Percentiles rank a stretch among this genome's conserved stretches.
Evolutionary conservation across 2,113 vertebrate species (phyloP).

Genomic region (Odocoileus virginianus): DNA sequence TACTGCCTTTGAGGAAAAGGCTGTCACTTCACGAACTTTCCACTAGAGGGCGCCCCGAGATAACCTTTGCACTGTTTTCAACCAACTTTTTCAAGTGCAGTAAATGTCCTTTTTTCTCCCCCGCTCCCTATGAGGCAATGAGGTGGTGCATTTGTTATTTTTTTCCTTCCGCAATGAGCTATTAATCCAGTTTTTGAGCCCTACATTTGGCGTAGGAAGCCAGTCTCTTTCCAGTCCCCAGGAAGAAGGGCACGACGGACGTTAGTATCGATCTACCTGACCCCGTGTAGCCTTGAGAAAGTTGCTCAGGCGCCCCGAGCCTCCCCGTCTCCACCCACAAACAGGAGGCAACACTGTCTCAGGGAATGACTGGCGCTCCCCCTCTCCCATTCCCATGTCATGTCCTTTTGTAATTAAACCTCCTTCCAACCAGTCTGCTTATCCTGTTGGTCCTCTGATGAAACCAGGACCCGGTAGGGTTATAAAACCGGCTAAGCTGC

Average conservation of each 20-base stretch:
- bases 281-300: rapidly evolving
- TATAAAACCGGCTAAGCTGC: not conserved
- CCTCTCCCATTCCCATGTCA: rapidly evolving
- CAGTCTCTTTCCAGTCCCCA: not conserved
- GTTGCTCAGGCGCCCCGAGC: rapidly evolving
- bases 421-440: not conserved
- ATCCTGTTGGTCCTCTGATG: not conserved
- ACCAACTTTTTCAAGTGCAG: rapidly evolving
- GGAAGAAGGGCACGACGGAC: not conserved
- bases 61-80: not conserved
- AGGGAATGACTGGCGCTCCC: not conserved
- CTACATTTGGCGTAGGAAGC: not conserved
- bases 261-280: not conserved
- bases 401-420: not conserved
- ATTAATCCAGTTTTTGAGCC: not conserved
- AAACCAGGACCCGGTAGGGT: not conserved
- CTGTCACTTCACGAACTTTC: rapidly evolving
- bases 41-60: not conserved
- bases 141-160: not conserved
- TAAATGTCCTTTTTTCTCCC: no score
- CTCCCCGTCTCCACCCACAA: not conserved
- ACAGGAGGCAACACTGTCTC: not conserved
- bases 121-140: rapidly evolving
- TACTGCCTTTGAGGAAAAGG: not conserved
- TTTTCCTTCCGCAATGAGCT: no score